A percentile compares a stretch with the other conserved stretches of the same genome.
Evolutionary conservation across 2,888 invertebrate species (phyloP).

Genomic region (Uropetala carovei): DNA sequence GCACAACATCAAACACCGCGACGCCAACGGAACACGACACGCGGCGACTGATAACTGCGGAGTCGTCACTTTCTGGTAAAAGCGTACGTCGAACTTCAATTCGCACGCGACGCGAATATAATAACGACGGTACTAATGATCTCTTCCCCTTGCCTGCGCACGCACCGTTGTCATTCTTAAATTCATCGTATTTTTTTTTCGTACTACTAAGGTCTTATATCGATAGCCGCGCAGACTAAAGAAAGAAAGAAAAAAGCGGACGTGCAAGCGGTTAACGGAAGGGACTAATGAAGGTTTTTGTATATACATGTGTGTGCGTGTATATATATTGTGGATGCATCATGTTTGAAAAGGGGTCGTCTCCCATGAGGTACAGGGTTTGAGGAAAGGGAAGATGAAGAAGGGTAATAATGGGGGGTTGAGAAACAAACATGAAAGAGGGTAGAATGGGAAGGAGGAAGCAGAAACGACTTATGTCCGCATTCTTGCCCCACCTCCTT

Average conservation of each 20-base stretch:
- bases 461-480: not conserved
- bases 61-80: not conserved
- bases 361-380: too few relatives aligned
- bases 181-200: not conserved
- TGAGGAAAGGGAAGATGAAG: too few relatives aligned
- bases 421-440: not conserved
- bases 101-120: not conserved
- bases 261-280: not conserved
- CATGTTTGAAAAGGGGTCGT: too few relatives aligned
- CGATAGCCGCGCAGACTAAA: not conserved
- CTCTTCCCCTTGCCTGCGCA: not conserved
- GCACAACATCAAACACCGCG: not conserved
- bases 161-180: not conserved
- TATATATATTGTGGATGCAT: too few relatives aligned
- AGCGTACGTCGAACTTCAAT: not conserved
- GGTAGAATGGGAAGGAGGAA: not conserved
- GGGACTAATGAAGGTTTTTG: not conserved
- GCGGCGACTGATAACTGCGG: not conserved
- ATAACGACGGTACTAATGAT: not conserved
- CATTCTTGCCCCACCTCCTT: not conserved
- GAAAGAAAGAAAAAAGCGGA: not conserved
- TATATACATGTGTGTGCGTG: not conserved
- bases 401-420: not conserved
- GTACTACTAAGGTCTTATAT: not conserved
- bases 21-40: not conserved